A percentile compares a stretch with the other conserved stretches of the same genome.
phyloP scores from a whole-genome alignment of 2,113 vertebrate genomes.

The Gadus macrocephalus region DNA sequence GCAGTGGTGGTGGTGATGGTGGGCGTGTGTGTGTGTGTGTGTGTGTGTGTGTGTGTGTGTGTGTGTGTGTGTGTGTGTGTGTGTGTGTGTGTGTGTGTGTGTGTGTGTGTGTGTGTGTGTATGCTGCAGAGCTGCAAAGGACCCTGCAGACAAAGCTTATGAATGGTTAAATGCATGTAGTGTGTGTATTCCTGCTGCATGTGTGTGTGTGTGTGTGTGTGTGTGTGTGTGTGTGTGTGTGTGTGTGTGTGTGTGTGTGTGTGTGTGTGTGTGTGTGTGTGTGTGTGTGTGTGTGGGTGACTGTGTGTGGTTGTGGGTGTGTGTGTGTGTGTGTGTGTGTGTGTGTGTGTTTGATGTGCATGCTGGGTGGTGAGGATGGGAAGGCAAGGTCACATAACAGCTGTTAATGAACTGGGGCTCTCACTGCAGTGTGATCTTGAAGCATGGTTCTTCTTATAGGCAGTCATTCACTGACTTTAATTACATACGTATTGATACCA shows the following conservation, averaged over 20 bases:
- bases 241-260: too few species aligned
- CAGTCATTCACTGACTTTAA: too few species aligned
- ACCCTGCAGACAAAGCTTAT: conserved; percentile 41
- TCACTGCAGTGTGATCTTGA: conserved; percentile 33
- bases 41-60: too few species aligned
- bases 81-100: conserved; percentile 1
- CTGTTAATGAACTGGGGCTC: conserved; percentile 26
- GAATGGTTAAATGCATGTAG: background rate
- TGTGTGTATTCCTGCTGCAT: conserved; percentile 7
- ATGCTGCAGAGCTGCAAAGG: conserved; percentile 62
- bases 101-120: too few species aligned
- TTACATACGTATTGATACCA: too few species aligned
- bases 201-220: conserved; percentile 40
- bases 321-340: conserved; percentile 42
- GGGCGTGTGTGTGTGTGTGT: too few species aligned
- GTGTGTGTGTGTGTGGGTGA: conserved; percentile 29
- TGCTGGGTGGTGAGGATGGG: conserved; percentile 23
- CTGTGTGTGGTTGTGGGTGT: conserved; percentile 26
- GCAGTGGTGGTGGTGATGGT: too few species aligned
- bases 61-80: too few species aligned
- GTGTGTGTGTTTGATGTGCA: conserved; percentile 15
- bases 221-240: conserved; percentile 24
- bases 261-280: conserved; percentile 27
- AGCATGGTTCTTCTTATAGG: too few species aligned
- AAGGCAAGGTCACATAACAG: conserved; percentile 57